Evolutionary conservation across 2,113 vertebrate genomes (phyloP), one percentile per base, ranked within the genome.

Genomic region (Amphiprion ocellaris): DNA sequence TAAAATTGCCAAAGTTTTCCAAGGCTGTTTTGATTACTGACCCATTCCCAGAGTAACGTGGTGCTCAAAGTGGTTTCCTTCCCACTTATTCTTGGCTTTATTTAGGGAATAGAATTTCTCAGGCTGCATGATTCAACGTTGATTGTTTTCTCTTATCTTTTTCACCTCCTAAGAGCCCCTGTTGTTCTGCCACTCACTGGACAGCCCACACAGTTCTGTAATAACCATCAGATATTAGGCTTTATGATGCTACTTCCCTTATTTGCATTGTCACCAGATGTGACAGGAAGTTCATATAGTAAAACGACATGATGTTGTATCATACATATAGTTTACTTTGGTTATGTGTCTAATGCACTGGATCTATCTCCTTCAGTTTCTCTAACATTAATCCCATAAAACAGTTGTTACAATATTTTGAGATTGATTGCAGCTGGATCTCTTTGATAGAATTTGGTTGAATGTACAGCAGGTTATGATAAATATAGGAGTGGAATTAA

Each of bases 241-340:
- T 12, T 68, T 3, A 64, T 37, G 26, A 69, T 69, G 41, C 41
- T 24, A 28, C 47, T 30, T 61, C 12, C 37, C 44, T 5, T 44
- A 55, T 65, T 77, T 71, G 16, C 10, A 26, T 68, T 50, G 26
- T 53, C 37, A 50, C 12, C 39, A 68, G 39, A 30, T 3, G 12
- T 56, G 59, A 41, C 50, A 54, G 55, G 19, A 67, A 79, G 23
- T 64, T 12, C 12, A 15, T 15, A 44, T 4, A 44, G 41, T 4
- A 44, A 39, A 9, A n/a, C 28, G 0, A 15, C 12, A 2, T 67
- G 30, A 4, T 16, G 19, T 21, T 69, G 55, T 17, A 10, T 52
- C 17, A 50, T n/a, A 50, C 4, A 14, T 21, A n/a, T 24, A 21
- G 33, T 49, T 55, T 58, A 21, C 24, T 56, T 56, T 61, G 10